Evolutionary conservation across 2,888 invertebrate genomes (phyloP), one percentile per base, ranked within the genome.

Genomic region (Apantesis nais): DNA sequence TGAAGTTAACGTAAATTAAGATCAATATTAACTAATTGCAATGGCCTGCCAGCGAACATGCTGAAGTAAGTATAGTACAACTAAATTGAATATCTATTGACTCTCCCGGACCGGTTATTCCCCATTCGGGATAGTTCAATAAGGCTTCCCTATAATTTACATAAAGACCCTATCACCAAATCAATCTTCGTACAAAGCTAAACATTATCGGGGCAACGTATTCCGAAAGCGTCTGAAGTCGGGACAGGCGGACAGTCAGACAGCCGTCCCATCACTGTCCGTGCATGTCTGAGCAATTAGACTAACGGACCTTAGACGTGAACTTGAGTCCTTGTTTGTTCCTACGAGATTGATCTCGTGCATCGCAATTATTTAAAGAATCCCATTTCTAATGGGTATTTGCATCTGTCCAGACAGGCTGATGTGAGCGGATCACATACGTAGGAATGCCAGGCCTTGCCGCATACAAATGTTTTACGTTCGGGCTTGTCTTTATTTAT

Each of bases 251-350:
- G 70, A 70, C 70, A 66, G 69, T 77, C 75, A 77, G 88, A 86
- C 86, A 85, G 87, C 76, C 86, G 85, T 87, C 89, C 85, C 87
- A 88, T 92, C 92, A 90, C 85, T 86, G 92, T 91, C 90, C 80
- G 77, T 71, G 70, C 74, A 80, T 77, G 79, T 83, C 83, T 82
- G 74, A 86, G 90, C 92, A 92, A 93, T 92, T 93, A 93, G 89
- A 88, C 86, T 90, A 92, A 91, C 89, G 88, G 90, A 82, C 78
- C 77, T 78, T 77, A 71, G 79, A 79, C 83, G 82, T 87, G 86
- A 83, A 83, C 85, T 84, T 79, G 80, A 77, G 76, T 82, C 83
- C 82, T 82, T 79, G 81, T 84, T 79, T 84, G 77, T 79, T 76
- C 71, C 64, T 74, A 74, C 70, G 77, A 79, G 81, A 80, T 78